These are phyloP conservation scores for Melipona bicolor DNA, from an alignment of 2,888 invertebrate species.

Conservation along the genomic window DNA sequence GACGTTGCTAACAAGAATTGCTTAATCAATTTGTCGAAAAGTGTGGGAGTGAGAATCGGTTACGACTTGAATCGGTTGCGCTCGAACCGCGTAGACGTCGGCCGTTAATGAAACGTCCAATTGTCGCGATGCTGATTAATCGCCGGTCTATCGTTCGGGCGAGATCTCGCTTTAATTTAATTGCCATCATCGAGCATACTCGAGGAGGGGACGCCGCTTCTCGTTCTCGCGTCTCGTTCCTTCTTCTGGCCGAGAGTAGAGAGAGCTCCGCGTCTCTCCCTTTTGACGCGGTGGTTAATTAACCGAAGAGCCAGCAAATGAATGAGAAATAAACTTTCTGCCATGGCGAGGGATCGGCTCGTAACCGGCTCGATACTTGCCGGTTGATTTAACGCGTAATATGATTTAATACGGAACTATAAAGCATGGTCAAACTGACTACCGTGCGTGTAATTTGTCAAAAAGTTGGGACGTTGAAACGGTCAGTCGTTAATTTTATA, in stretches of 20 bases:
- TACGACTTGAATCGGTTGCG: constrained; percentile 5
- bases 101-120: constrained; percentile 80
- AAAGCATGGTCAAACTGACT: not conserved
- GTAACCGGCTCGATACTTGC: not conserved
- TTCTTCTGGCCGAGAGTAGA: constrained; percentile 17
- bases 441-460: not conserved
- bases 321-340: constrained; percentile 53
- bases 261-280: constrained; percentile 18
- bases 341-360: constrained; percentile 28
- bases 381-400: constrained; percentile 8
- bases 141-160: constrained; percentile 75
- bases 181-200: constrained; percentile 75
- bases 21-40: constrained; percentile 41
- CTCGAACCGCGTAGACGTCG: not conserved
- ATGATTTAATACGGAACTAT: not conserved
- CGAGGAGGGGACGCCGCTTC: constrained; percentile 31
- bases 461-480: not conserved
- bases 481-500: too few relatives aligned
- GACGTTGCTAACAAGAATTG: constrained; percentile 22
- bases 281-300: constrained; percentile 59
- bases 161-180: constrained; percentile 81
- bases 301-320: constrained; percentile 45
- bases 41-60: constrained; percentile 9
- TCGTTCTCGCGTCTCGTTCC: constrained; percentile 10
- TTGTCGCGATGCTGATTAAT: constrained; percentile 81